Percentiles rank a stretch among this genome's conserved stretches.
Evolutionary conservation across 2,113 vertebrate species (phyloP).

Genomic region (Varanus komodoensis): DNA sequence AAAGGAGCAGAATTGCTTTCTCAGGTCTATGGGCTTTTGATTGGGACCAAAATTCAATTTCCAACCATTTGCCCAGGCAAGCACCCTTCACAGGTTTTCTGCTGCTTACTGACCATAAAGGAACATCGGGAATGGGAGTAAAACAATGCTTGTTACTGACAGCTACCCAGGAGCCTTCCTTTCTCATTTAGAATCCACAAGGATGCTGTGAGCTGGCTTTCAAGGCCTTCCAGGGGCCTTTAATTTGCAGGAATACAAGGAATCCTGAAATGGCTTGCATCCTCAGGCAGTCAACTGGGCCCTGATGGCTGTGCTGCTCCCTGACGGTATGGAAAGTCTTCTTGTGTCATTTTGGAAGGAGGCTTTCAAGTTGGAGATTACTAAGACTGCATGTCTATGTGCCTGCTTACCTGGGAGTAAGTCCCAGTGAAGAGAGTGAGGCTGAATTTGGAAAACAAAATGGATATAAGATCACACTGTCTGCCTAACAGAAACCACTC

Average conservation of each 20-base stretch:
- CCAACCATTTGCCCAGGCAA: slow-evolving; percentile 8
- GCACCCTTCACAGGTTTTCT: slow-evolving; percentile 38
- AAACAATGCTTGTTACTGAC: slow-evolving; percentile 10
- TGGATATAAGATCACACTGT: background rate
- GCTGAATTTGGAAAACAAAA: background rate
- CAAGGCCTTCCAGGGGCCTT: slow-evolving; percentile 2
- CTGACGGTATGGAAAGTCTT: background rate
- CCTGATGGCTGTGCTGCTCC: background rate
- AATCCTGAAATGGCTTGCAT: background rate
- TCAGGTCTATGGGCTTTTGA: slow-evolving; percentile 42
- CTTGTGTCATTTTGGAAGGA: background rate
- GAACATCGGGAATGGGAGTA: background rate
- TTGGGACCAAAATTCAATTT: slow-evolving; percentile 66
- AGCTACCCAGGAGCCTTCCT: slow-evolving; percentile 10
- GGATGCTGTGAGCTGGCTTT: slow-evolving; percentile 19
- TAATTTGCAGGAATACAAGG: slow-evolving; percentile 31
- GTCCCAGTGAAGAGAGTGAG: background rate
- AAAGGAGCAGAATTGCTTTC: slow-evolving; percentile 45
- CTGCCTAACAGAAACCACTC: background rate
- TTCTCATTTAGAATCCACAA: slow-evolving; percentile 43
- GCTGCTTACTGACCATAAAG: slow-evolving; percentile 50
- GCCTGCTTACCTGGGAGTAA: background rate
- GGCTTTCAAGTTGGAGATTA: background rate
- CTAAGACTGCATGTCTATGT: background rate
- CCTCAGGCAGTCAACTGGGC: slow-evolving; percentile 24